Evolutionary conservation across 2,888 invertebrate species (phyloP), one percentile per base, ranked within the genome.

Genomic region (Ectropis crepuscularia): DNA sequence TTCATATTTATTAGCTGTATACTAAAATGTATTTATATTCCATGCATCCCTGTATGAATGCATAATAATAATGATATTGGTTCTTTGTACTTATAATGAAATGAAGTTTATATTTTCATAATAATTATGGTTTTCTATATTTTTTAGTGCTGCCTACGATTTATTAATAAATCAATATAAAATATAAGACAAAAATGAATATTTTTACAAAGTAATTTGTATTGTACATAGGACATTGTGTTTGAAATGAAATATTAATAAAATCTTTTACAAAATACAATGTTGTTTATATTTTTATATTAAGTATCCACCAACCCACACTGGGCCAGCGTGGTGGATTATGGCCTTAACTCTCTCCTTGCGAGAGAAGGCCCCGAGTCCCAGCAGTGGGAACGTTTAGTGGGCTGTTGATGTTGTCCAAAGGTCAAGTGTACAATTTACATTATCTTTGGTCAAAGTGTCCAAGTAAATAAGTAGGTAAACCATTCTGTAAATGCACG

Each of bases 161-260:
- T 87, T 84, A 89, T 87, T 88, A 87, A 88, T 86, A 82, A 90
- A 90, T 90, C 90, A 90, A 85, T 90, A 85, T 90, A 89, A 86
- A 82, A 88, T 87, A 85, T 89, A 90, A 91, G 90, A 90, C 87
- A 86, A 91, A 87, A 90, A 89, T 90, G 86, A 89, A 92, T 92
- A 92, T 92, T 92, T 92, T 92, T 92, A 92, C 92, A 92, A 90
- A 89, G 85, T 91, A 92, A 92, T 90, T 87, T 92, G 92, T 92
- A 92, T 87, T 92, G 92, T 92, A 92, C 86, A 92, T 92, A 92
- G 89, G 81, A 87, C 90, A 90, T 87, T 89, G 89, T 90, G 92
- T 91, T 91, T 89, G 88, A 90, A 79, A 51, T 51, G 51, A 87
- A 51, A 88, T 89, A 92, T 88, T 87, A 90, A 89, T 90, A 90